Evolutionary conservation across 2,113 vertebrate species (phyloP).

Genomic region (human): DNA sequence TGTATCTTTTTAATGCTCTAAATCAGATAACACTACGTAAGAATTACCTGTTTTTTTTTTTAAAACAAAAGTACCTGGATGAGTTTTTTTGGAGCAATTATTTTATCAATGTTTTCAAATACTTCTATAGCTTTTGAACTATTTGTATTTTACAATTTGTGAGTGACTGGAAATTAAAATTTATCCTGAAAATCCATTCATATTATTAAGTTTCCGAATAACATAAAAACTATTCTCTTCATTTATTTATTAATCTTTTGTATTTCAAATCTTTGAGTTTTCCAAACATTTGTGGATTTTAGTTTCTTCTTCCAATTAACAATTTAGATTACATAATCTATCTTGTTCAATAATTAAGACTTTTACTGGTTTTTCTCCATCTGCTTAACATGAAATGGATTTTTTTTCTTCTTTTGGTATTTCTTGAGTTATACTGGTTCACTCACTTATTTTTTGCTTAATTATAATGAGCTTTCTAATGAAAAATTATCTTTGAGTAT

Average conservation of each 20-base stretch:
- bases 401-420: neutral
- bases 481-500: neutral
- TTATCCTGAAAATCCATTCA: neutral
- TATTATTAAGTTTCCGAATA: constrained; percentile 5
- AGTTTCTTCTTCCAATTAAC: neutral
- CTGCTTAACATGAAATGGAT: neutral
- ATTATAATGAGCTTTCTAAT: neutral
- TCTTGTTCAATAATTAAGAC: neutral
- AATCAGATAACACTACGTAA: neutral
- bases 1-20: neutral
- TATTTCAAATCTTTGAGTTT: neutral
- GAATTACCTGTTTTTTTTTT: neutral
- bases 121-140: neutral
- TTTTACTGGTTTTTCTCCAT: neutral
- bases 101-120: neutral
- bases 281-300: neutral
- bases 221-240: neutral
- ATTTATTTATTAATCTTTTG: constrained; percentile 8
- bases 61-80: neutral
- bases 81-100: neutral
- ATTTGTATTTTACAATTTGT: neutral
- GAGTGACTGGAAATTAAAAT: neutral
- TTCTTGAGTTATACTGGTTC: neutral
- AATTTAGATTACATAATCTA: neutral
- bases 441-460: constrained; percentile 3